Evolutionary conservation across 2,113 vertebrate genomes (phyloP).

Genomic region (Phasianus colchicus): DNA sequence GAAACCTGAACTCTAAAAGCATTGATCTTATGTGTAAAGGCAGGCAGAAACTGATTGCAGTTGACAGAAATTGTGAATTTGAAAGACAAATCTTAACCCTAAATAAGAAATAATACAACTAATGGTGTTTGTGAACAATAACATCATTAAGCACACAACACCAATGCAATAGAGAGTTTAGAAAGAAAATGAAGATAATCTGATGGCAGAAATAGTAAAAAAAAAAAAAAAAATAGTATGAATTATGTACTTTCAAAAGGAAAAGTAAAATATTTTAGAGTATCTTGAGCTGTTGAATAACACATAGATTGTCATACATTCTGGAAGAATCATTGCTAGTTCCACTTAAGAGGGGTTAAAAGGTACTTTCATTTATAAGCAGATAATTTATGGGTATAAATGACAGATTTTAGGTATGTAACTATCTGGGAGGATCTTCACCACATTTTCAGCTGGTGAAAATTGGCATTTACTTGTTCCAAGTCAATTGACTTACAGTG

Average conservation of each 20-base stretch:
- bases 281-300: background rate
- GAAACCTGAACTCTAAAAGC: slow-evolving; percentile 34
- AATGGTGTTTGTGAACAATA: background rate
- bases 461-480: background rate
- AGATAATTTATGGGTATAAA: background rate
- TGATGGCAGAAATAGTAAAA: background rate
- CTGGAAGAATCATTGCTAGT: background rate
- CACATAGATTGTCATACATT: background rate
- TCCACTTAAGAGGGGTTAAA: background rate
- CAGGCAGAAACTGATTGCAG: background rate
- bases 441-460: background rate
- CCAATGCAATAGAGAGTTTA: background rate
- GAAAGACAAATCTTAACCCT: slow-evolving; percentile 54
- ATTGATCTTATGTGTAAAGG: slow-evolving; percentile 59
- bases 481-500: background rate
- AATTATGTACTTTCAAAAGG: background rate
- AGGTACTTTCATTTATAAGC: background rate
- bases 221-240: background rate
- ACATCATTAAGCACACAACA: background rate
- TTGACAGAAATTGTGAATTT: slow-evolving; percentile 48
- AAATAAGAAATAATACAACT: slow-evolving; percentile 50
- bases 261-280: slow-evolving; percentile 9
- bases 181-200: slow-evolving; percentile 40
- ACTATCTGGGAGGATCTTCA: background rate
- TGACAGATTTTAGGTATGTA: background rate